Percentiles rank a stretch among this genome's conserved stretches.
Conservation (phyloP, 2,888 invertebrate species). For the Cistogaster globosa region DNA sequence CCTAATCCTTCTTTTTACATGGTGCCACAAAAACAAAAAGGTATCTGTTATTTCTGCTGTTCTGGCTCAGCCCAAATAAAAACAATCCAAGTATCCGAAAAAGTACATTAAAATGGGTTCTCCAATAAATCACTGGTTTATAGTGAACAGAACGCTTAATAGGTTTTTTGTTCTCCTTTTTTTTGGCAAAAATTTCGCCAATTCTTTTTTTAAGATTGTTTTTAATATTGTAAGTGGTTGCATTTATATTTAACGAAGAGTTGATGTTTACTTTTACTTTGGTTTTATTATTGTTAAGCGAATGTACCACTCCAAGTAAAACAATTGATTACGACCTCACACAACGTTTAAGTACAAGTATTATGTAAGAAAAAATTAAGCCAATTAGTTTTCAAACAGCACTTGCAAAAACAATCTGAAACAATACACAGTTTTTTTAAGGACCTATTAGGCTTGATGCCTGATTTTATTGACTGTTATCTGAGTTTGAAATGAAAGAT, state of each 20-base stretch:
- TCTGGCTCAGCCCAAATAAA: conserved; percentile 35
- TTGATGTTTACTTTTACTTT: conserved; percentile 43
- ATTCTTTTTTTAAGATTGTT: conserved; percentile 42
- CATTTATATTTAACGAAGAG: conserved; percentile 59
- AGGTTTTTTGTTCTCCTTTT: conserved; percentile 10
- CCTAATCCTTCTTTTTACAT: conserved; percentile 76
- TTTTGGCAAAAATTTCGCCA: conserved; percentile 12
- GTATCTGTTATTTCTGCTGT: conserved; percentile 47
- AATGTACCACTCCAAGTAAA: not conserved
- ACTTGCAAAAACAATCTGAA: conserved; percentile 60
- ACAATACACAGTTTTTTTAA: conserved; percentile 5
- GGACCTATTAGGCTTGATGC: no score
- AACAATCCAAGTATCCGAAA: conserved; percentile 24
- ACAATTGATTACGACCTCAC: conserved; percentile 52
- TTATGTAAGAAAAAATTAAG: conserved; percentile 64
- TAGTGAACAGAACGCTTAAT: not conserved
- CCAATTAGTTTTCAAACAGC: conserved; percentile 60
- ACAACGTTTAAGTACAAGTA: conserved; percentile 33
- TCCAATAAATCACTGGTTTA: conserved; percentile 49
- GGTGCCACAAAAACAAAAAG: conserved; percentile 13
- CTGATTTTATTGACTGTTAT: conserved; percentile 6
- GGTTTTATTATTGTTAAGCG: conserved; percentile 12
- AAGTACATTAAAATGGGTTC: conserved; percentile 25
- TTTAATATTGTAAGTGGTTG: conserved; percentile 61
- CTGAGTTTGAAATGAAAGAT: not conserved